A percentile compares a stretch with the other conserved stretches of the same genome.
Conservation (phyloP, 2,888 invertebrate species). For the Rhagonycha lutea region DNA sequence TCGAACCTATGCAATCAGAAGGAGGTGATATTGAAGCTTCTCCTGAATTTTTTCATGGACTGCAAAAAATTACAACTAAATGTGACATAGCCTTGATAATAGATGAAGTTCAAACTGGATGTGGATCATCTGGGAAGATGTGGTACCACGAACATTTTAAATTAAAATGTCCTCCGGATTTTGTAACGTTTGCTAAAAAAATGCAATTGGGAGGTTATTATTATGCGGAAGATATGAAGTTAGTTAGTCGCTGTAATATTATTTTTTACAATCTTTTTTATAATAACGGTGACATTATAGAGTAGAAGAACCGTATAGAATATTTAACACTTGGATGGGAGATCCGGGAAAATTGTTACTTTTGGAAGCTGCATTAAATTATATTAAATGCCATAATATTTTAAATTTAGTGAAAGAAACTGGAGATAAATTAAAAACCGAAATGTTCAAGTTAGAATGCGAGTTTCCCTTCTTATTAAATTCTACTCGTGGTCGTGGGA, state of each 20-base stretch:
- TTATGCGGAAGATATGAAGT: conserved; percentile 72
- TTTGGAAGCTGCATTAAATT: conserved; percentile 79
- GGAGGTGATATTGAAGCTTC: conserved; percentile 96
- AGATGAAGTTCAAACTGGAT: conserved; percentile 98
- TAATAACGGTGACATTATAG: conserved; percentile 53
- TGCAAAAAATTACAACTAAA: conserved; percentile 81
- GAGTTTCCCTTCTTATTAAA: conserved; percentile 73
- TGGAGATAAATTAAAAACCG: conserved; percentile 69
- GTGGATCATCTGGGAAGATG: conserved; percentile 94
- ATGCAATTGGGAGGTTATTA: conserved; percentile 96
- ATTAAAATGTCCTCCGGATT: conserved; percentile 82
- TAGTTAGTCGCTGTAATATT: conserved; percentile 50
- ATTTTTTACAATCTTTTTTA: background rate
- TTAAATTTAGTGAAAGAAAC: conserved; percentile 71
- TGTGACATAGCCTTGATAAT: conserved; percentile 79
- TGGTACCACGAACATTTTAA: conserved; percentile 97
- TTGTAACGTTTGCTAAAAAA: conserved; percentile 98
- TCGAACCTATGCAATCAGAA: conserved; percentile 97
- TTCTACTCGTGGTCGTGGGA: conserved; percentile 84
- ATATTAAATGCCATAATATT: conserved; percentile 80
- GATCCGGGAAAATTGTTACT: conserved; percentile 92
- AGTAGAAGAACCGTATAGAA: conserved; percentile 78
- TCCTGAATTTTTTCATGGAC: conserved; percentile 81
- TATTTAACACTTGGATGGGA: conserved; percentile 99
- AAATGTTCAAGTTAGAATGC: conserved; percentile 67